phyloP scores from a whole-genome alignment of 2,888 invertebrate genomes.

The Microdon myrmicae region DNA sequence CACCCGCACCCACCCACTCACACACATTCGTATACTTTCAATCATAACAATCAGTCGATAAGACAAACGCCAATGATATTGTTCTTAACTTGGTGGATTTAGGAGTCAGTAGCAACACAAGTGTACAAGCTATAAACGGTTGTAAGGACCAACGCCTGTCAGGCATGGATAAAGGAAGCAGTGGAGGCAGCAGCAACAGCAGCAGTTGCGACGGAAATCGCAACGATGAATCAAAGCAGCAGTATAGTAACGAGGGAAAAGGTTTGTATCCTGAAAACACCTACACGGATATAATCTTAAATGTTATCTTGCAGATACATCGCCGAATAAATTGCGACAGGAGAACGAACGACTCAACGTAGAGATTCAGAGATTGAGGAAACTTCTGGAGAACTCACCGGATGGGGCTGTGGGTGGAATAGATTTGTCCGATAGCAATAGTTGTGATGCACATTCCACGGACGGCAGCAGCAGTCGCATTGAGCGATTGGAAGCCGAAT shows the following conservation, averaged over 20 bases:
- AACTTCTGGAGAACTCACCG: slow-evolving; percentile 70
- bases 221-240: slow-evolving; percentile 60
- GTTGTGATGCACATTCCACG: slow-evolving; percentile 66
- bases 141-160: slow-evolving; percentile 33
- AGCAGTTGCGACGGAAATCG: slow-evolving; percentile 62
- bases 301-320: slow-evolving; percentile 25
- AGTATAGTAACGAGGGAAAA: slow-evolving; percentile 58
- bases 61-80: slow-evolving; percentile 64
- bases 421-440: slow-evolving; percentile 63
- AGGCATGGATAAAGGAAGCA: slow-evolving; percentile 37
- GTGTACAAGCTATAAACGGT: slow-evolving; percentile 44
- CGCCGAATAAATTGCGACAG: slow-evolving; percentile 66
- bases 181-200: slow-evolving; percentile 43
- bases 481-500: slow-evolving; percentile 68
- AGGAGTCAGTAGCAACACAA: slow-evolving; percentile 53
- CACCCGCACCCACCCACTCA: slow-evolving; percentile 28
- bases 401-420: slow-evolving; percentile 70
- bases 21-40: slow-evolving; percentile 11
- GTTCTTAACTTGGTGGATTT: slow-evolving; percentile 61
- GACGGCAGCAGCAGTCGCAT: slow-evolving; percentile 65
- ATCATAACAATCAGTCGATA: slow-evolving; percentile 55
- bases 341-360: slow-evolving; percentile 80
- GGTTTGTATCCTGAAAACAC: slow-evolving; percentile 16
- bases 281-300: slow-evolving; percentile 3
- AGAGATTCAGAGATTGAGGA: slow-evolving; percentile 63